phyloP scores from a whole-genome alignment of 2,888 invertebrate genomes.

The Caenorhabditis sp. region DNA sequence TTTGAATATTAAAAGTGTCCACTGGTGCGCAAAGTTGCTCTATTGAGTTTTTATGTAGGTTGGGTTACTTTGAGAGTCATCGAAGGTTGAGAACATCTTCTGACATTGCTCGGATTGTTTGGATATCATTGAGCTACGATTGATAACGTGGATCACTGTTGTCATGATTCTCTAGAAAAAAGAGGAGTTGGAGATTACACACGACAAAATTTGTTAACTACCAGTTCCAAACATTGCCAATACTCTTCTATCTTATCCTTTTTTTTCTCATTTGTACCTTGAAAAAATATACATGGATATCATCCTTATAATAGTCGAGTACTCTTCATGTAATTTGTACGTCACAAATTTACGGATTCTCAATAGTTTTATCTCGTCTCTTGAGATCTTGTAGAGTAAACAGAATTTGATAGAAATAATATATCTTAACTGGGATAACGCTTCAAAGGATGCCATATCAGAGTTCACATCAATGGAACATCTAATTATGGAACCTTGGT shows the following conservation, averaged over 20 bases:
- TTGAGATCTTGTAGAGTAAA: slow-evolving; percentile 54
- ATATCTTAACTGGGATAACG: no score
- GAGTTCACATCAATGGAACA: no score
- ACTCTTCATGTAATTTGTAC: slow-evolving; percentile 45
- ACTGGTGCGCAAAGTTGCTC: slow-evolving; percentile 57
- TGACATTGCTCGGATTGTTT: slow-evolving; percentile 47
- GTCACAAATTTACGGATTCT: slow-evolving; percentile 44
- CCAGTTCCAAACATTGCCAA: slow-evolving; percentile 65
- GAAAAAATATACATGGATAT: slow-evolving; percentile 47
- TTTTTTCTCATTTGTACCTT: slow-evolving; percentile 44
- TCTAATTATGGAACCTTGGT: no score
- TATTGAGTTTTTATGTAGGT: slow-evolving; percentile 51
- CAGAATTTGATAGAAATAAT: slow-evolving; percentile 63
- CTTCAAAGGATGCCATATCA: no score
- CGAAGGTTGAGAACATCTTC: slow-evolving; percentile 53
- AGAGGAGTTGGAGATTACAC: no score
- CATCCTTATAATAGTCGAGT: slow-evolving; percentile 33
- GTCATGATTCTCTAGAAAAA: slow-evolving; percentile 60
- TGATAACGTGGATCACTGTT: slow-evolving; percentile 62
- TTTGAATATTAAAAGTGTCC: slow-evolving; percentile 42
- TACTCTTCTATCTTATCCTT: slow-evolving; percentile 60
- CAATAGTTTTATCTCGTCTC: slow-evolving; percentile 36
- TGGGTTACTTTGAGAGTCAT: slow-evolving; percentile 28
- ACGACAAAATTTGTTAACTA: no score
- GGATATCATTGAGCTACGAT: slow-evolving; percentile 44